Evolutionary conservation across 2,113 vertebrate species (phyloP).

Genomic region (Castor canadensis): DNA sequence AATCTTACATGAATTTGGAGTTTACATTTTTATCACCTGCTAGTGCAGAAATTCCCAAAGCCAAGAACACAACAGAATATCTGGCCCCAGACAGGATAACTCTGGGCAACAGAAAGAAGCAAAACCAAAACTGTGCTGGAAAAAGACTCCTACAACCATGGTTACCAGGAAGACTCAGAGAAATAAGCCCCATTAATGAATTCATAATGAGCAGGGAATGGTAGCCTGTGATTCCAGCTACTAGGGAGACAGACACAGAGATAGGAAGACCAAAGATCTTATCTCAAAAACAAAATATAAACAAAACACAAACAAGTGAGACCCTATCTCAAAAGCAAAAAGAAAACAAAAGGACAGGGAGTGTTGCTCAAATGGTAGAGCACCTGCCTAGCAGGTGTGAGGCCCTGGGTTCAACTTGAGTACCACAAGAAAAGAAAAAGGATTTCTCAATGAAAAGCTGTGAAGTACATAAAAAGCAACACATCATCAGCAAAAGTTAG

Average conservation of each 20-base stretch:
- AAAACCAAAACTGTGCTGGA: not conserved
- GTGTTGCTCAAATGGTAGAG: no score
- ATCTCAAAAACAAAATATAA: no score
- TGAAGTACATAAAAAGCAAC: not conserved
- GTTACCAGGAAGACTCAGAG: not conserved
- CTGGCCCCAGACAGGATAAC: not conserved
- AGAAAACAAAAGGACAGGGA: no score
- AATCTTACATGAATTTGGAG: not conserved
- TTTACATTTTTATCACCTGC: not conserved
- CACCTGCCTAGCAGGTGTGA: no score
- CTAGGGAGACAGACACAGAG: no score
- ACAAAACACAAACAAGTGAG: no score
- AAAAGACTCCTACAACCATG: not conserved
- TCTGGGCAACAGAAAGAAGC: not conserved
- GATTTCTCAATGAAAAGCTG: not conserved
- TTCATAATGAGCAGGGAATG: not conserved
- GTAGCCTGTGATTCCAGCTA: no score
- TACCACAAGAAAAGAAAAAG: no score
- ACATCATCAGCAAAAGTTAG: not conserved
- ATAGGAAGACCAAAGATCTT: no score
- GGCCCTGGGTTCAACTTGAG: no score
- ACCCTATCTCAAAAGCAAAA: no score
- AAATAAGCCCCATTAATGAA: not conserved
- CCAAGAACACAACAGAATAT: not conserved
- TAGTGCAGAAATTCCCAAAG: not conserved